phyloP scores from a whole-genome alignment of 2,113 vertebrate species.

The Cephalopholis sonnerati region DNA sequence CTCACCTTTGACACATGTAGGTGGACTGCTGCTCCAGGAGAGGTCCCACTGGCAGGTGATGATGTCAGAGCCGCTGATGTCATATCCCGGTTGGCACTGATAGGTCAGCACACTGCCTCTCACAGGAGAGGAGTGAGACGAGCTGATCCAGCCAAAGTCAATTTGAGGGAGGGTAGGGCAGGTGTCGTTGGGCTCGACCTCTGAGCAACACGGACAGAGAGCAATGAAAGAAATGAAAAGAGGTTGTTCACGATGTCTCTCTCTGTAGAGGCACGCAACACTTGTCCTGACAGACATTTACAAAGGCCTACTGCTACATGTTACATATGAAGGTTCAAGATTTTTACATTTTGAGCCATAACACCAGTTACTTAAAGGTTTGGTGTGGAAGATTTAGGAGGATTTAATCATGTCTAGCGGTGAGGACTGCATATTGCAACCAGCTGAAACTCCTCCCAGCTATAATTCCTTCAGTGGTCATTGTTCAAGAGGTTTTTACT shows the following conservation, averaged over 20 bases:
- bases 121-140: constrained; percentile 90
- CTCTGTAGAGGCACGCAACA: not conserved
- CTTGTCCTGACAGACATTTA: not conserved
- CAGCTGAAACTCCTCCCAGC: no score
- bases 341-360: not conserved
- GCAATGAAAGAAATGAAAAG: not conserved
- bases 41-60: constrained; percentile 96
- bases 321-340: not conserved
- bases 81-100: constrained; percentile 93
- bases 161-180: constrained; percentile 90
- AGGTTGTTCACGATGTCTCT: not conserved
- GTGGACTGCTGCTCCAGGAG: constrained; percentile 92
- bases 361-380: not conserved
- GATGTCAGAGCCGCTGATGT: constrained; percentile 93
- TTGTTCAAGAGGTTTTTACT: no score
- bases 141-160: constrained; percentile 92
- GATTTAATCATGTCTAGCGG: no score
- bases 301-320: not conserved
- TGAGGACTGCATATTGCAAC: no score
- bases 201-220: constrained; percentile 73
- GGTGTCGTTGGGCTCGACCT: constrained; percentile 94
- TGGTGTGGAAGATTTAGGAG: no score
- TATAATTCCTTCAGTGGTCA: no score
- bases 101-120: constrained; percentile 94
- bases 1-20: constrained; percentile 92